phyloP scores from a whole-genome alignment of 2,113 vertebrate genomes.

The Marcusenius ussheri region DNA sequence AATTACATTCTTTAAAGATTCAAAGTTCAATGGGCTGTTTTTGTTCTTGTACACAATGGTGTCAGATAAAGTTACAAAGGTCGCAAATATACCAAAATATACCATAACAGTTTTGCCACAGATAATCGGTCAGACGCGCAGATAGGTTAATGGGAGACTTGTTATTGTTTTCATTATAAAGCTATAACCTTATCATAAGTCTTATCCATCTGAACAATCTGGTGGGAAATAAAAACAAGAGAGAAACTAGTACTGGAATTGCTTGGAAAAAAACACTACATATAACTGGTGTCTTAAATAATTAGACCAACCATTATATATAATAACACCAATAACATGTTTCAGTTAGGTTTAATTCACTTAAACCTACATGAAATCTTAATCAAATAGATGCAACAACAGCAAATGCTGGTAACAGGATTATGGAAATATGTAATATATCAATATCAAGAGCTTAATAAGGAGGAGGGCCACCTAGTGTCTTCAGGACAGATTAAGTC shows the following conservation, averaged over 20 bases:
- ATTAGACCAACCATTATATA: background rate
- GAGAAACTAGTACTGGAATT: background rate
- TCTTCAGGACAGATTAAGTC: background rate
- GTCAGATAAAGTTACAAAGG: slow-evolving; percentile 40
- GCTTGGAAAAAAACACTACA: background rate
- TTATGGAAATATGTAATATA: background rate
- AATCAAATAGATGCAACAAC: background rate
- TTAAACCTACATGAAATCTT: background rate
- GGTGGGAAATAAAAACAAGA: slow-evolving; percentile 41
- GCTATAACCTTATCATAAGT: slow-evolving; percentile 46
- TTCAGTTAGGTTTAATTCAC: background rate
- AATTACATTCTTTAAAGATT: slow-evolving; percentile 57
- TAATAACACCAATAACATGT: background rate
- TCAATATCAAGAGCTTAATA: background rate
- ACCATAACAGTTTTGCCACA: background rate
- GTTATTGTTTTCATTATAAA: slow-evolving; percentile 48
- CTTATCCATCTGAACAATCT: slow-evolving; percentile 49
- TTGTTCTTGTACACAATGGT: slow-evolving; percentile 37
- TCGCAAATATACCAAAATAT: background rate
- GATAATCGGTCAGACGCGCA: slow-evolving; percentile 19
- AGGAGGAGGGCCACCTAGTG: background rate
- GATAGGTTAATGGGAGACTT: slow-evolving; percentile 48
- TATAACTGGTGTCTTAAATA: background rate
- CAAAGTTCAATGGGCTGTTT: slow-evolving; percentile 45
- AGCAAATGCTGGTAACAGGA: background rate